Percentiles rank a stretch among this genome's conserved stretches.
phyloP scores from a whole-genome alignment of 2,888 invertebrate species.

The Ormyrus nitidulus region DNA sequence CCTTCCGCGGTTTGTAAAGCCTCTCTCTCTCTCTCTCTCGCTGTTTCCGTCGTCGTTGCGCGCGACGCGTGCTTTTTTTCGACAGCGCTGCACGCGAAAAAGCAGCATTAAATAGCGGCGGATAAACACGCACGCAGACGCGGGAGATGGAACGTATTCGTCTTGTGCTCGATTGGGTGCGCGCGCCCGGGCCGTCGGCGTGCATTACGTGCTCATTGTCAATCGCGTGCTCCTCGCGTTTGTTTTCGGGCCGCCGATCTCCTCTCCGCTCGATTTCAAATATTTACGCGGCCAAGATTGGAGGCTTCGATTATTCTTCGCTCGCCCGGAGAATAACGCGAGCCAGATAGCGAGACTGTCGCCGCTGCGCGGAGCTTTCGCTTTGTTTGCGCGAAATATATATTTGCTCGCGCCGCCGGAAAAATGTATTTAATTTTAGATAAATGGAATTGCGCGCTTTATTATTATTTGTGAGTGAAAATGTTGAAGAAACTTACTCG shows the following conservation, averaged over 20 bases:
- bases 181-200: too few relatives aligned
- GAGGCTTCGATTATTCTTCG: constrained; percentile 39
- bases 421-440: neutral
- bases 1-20: neutral
- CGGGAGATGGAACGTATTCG: neutral
- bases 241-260: constrained; percentile 16
- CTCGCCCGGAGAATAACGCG: constrained; percentile 4
- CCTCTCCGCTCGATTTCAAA: constrained; percentile 34
- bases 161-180: neutral
- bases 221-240: constrained; percentile 33
- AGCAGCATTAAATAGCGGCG: constrained; percentile 10
- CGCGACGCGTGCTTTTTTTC: neutral
- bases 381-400: neutral
- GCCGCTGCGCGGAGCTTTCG: neutral
- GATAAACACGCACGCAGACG: constrained; percentile 16
- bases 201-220: neutral
- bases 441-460: too few relatives aligned
- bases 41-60: constrained; percentile 5
- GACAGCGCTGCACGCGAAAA: constrained; percentile 1
- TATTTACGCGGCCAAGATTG: constrained; percentile 42
- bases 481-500: too few relatives aligned
- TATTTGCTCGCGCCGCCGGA: neutral
- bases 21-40: neutral
- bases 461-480: too few relatives aligned
- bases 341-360: neutral